These are phyloP conservation scores for Hyles vespertilio DNA, from an alignment of 1,140 invertebrate genomes.

Conservation along the genomic window DNA sequence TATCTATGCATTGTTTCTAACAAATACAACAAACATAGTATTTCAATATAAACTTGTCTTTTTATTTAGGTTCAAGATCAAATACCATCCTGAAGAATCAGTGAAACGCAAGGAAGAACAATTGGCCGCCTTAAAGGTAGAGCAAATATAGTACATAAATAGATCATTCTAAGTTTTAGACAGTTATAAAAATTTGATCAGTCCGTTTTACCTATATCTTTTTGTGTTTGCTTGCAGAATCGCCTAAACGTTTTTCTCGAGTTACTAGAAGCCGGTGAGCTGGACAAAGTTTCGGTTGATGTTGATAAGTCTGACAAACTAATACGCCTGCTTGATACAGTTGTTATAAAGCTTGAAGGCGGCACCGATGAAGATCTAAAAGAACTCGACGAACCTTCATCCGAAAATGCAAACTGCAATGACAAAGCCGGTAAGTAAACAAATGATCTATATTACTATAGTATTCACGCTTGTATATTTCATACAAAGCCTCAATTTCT, in stretches of 20 bases:
- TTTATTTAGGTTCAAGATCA: conserved; percentile 95
- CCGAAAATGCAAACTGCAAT: conserved; percentile 37
- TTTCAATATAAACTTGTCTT: conserved; percentile 15
- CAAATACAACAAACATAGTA: no score
- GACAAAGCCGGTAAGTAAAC: conserved; percentile 49
- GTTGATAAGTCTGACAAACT: conserved; percentile 91
- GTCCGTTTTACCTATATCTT: neutral
- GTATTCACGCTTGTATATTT: neutral
- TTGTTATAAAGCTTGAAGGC: conserved; percentile 97
- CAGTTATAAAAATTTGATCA: neutral
- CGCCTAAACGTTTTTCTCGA: conserved; percentile 94
- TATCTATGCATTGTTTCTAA: no score
- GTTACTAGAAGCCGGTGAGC: conserved; percentile 83
- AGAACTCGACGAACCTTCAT: conserved; percentile 81
- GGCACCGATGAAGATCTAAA: conserved; percentile 96
- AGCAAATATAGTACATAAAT: neutral
- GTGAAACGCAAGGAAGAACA: conserved; percentile 94
- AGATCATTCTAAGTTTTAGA: neutral
- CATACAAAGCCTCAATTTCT: neutral
- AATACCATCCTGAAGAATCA: conserved; percentile 98
- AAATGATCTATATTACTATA: neutral
- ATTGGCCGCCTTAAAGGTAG: conserved; percentile 87
- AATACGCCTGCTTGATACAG: conserved; percentile 94
- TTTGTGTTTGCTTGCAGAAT: conserved; percentile 76
- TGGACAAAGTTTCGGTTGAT: conserved; percentile 90